phyloP scores from a whole-genome alignment of 2,113 vertebrate genomes.

The Chionodraco myersi region DNA sequence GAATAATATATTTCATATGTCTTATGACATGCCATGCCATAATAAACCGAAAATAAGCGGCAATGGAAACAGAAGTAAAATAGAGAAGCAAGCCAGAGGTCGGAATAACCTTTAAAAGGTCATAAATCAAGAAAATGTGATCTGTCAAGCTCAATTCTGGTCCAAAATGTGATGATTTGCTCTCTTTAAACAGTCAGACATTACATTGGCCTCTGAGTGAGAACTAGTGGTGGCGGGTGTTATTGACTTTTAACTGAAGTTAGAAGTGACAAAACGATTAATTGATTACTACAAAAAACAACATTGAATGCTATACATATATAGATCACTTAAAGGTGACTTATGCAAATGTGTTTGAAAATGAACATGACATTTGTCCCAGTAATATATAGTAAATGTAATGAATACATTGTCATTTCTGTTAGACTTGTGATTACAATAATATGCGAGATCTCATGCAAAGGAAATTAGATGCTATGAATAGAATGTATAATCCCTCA shows the following conservation, averaged over 20 bases:
- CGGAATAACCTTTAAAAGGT: background rate
- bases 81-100: background rate
- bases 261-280: background rate
- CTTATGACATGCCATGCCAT: no score
- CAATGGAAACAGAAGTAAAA: background rate
- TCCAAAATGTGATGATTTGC: background rate
- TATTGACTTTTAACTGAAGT: background rate
- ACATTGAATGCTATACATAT: background rate
- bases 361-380: no score
- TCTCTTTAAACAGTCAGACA: background rate
- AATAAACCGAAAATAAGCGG: background rate
- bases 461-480: background rate
- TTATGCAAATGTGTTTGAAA: background rate
- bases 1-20: background rate
- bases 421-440: background rate
- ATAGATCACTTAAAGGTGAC: background rate
- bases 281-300: background rate
- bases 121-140: background rate
- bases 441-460: background rate
- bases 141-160: background rate
- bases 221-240: background rate
- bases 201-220: background rate
- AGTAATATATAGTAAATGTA: no score
- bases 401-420: background rate
- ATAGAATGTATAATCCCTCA: background rate